These are phyloP conservation scores for Brenthis ino DNA, from an alignment of 2,888 invertebrate species.

Conservation along the genomic window DNA sequence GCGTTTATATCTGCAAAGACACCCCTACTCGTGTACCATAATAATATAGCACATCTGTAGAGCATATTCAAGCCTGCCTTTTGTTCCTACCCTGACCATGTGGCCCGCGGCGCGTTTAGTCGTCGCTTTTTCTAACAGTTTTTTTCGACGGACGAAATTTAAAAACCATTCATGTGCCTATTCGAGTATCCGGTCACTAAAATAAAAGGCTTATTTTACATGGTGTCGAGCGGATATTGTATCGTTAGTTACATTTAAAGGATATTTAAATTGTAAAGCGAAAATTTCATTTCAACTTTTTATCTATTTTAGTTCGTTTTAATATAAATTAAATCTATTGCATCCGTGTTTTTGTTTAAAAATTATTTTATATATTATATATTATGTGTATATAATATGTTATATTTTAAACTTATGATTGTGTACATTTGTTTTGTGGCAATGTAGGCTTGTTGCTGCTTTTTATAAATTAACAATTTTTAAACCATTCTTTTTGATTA, in stretches of 20 bases:
- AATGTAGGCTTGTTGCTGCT: no score
- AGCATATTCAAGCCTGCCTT: slow-evolving; percentile 73
- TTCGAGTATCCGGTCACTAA: slow-evolving; percentile 53
- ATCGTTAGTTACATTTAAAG: slow-evolving; percentile 24
- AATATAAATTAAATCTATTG: no score
- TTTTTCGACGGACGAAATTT: slow-evolving; percentile 58
- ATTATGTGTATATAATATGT: no score
- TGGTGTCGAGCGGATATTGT: slow-evolving; percentile 33
- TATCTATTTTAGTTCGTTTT: no score
- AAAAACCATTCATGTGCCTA: slow-evolving; percentile 52
- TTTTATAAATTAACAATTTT: no score
- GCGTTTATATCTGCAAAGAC: slow-evolving; percentile 7
- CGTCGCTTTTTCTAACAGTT: slow-evolving; percentile 61
- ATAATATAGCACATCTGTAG: slow-evolving; percentile 67
- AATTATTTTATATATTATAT: no score
- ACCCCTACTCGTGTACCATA: slow-evolving; percentile 30
- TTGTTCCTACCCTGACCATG: slow-evolving; percentile 69
- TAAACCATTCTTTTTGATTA: no score
- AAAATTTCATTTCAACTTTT: not conserved
- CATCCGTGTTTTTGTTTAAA: no score
- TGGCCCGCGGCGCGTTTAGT: slow-evolving; percentile 59
- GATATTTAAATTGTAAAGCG: slow-evolving; percentile 7
- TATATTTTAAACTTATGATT: no score
- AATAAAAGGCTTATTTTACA: slow-evolving; percentile 42
- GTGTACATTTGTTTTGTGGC: no score